phyloP scores from a whole-genome alignment of 2,888 invertebrate species.

The Rotaria macrura region DNA sequence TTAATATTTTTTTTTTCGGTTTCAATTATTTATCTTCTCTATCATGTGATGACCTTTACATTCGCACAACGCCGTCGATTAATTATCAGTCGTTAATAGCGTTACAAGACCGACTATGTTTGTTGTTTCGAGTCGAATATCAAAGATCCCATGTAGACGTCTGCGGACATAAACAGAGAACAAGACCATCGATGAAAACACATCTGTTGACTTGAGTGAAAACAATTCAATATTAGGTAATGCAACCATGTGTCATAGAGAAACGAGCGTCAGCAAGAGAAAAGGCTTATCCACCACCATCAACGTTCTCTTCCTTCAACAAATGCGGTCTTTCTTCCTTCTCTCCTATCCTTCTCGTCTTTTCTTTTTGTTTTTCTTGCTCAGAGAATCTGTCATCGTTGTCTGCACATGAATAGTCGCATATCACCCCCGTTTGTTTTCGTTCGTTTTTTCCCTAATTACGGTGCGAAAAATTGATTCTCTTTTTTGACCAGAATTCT shows the following conservation, averaged over 20 bases:
- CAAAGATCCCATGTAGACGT: not conserved
- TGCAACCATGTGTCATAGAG: not conserved
- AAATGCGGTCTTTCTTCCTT: not conserved
- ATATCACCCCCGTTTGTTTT: not conserved
- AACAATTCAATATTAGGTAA: not conserved
- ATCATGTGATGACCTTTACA: not conserved
- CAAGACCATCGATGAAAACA: not conserved
- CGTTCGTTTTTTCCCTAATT: not conserved
- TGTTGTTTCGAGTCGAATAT: not conserved
- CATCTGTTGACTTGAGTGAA: not conserved
- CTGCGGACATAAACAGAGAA: not conserved
- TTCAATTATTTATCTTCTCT: not conserved
- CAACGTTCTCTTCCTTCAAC: not conserved
- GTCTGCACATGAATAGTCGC: not conserved
- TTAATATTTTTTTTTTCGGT: not conserved
- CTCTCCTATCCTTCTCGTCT: too few species aligned
- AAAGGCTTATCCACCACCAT: not conserved
- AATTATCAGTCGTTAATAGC: not conserved
- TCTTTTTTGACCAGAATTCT: not conserved
- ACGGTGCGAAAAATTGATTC: too few species aligned
- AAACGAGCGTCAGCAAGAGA: not conserved
- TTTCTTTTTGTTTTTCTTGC: not conserved
- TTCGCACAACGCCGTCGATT: not conserved
- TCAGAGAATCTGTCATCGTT: not conserved
- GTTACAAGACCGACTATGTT: not conserved